Conservation (phyloP, 1,140 invertebrate species). For the Aphelinus atriplicis region DNA sequence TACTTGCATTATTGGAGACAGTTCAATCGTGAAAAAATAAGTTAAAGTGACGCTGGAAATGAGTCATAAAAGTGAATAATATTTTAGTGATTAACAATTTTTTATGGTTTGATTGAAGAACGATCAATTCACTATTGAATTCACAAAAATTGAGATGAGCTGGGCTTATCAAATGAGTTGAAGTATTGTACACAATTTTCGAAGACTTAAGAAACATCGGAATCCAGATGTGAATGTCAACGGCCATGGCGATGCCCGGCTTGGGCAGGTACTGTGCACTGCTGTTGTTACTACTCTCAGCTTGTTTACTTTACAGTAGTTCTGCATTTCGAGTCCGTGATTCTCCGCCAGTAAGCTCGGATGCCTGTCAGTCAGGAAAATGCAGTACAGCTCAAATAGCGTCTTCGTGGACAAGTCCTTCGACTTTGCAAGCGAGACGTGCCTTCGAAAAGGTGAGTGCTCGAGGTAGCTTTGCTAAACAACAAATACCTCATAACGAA, state of each 20-base stretch:
- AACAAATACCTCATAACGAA: conserved; percentile 46
- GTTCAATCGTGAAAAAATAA: too few relatives aligned
- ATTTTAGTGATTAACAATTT: too few relatives aligned
- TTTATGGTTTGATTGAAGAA: too few relatives aligned
- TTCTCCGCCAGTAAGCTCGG: conserved; percentile 23
- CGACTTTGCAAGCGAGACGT: conserved; percentile 38
- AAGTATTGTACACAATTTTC: too few relatives aligned
- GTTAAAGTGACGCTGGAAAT: too few relatives aligned
- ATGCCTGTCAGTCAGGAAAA: conserved; percentile 40
- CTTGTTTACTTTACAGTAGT: conserved; percentile 48
- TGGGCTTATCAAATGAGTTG: too few relatives aligned
- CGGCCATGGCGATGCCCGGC: conserved; percentile 57
- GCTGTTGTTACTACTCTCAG: conserved; percentile 29
- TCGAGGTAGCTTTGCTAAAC: conserved; percentile 45
- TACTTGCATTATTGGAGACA: too few relatives aligned
- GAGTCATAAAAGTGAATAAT: too few relatives aligned
- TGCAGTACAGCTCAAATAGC: background rate
- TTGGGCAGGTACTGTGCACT: conserved; percentile 55
- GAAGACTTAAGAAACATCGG: background rate
- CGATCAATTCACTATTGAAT: too few relatives aligned
- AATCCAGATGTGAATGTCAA: conserved; percentile 53
- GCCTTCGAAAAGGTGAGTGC: conserved; percentile 45
- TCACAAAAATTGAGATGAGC: too few relatives aligned
- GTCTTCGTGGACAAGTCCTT: conserved; percentile 17
- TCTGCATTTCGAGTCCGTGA: conserved; percentile 60